These are phyloP conservation scores for Rhodinocichla rosea DNA, from an alignment of 2,113 vertebrate genomes.

Conservation along the genomic window DNA sequence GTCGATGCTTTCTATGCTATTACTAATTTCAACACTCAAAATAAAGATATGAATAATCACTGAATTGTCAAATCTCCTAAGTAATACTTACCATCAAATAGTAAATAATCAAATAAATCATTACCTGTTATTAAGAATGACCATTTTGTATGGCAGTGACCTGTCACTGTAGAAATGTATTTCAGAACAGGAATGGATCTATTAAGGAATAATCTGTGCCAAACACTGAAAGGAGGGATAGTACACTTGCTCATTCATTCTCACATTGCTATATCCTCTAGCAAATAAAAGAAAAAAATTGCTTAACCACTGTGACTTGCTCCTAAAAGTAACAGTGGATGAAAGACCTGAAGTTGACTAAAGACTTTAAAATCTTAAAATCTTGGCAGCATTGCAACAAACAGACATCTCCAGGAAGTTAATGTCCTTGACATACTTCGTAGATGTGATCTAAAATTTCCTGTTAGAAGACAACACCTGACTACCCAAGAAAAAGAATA, in stretches of 20 bases:
- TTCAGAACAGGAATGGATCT: neutral
- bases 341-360: neutral
- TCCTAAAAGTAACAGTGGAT: neutral
- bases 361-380: neutral
- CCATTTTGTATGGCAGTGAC: neutral
- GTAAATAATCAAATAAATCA: neutral
- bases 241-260: neutral
- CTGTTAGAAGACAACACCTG: neutral
- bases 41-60: neutral
- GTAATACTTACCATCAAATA: neutral
- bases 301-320: neutral
- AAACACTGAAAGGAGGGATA: neutral
- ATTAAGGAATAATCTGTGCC: neutral
- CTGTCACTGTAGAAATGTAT: neutral
- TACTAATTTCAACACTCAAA: neutral
- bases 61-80: neutral
- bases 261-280: neutral
- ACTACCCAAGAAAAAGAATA: neutral
- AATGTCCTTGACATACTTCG: constrained; percentile 49
- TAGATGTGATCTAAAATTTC: neutral
- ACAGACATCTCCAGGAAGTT: neutral
- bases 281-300: neutral
- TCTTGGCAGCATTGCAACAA: neutral
- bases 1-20: neutral
- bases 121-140: neutral